These are phyloP conservation scores for Idaea dimidiata DNA, from an alignment of 2,888 invertebrate genomes.

Conservation along the genomic window DNA sequence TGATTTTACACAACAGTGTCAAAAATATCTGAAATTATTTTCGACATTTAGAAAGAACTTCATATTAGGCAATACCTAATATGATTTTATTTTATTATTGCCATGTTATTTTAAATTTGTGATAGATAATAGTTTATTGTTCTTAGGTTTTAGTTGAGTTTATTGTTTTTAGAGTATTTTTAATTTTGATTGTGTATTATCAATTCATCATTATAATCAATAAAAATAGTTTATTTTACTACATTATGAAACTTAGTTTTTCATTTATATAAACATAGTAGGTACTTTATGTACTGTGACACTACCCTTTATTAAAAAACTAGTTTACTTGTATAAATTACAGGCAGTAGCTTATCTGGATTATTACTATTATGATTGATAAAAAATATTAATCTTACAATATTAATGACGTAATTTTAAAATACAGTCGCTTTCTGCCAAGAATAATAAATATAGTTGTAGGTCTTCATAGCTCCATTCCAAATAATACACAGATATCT, in stretches of 20 bases:
- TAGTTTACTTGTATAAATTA: too few relatives aligned
- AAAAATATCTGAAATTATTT: neutral
- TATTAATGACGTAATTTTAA: too few relatives aligned
- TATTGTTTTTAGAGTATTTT: slow-evolving; percentile 1
- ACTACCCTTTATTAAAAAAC: too few relatives aligned
- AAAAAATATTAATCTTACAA: too few relatives aligned
- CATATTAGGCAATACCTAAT: neutral
- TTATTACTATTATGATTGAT: too few relatives aligned
- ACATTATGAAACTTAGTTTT: neutral
- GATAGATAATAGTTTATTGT: slow-evolving; percentile 13
- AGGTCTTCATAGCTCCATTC: neutral
- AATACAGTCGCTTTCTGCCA: too few relatives aligned
- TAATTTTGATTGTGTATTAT: neutral
- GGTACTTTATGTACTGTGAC: too few relatives aligned
- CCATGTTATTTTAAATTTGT: slow-evolving; percentile 14
- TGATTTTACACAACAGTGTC: too few relatives aligned
- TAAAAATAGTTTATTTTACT: neutral
- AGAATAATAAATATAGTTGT: too few relatives aligned
- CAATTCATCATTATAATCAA: slow-evolving; percentile 10
- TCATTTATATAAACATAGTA: too few relatives aligned
- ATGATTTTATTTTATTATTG: neutral
- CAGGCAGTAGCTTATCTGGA: too few relatives aligned
- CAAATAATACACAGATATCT: slow-evolving; percentile 7
- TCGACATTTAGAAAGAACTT: neutral
- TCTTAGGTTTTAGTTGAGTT: slow-evolving; percentile 16